These are phyloP conservation scores for Rhodophaea formosa DNA, from an alignment of 2,888 invertebrate genomes.

Conservation along the genomic window DNA sequence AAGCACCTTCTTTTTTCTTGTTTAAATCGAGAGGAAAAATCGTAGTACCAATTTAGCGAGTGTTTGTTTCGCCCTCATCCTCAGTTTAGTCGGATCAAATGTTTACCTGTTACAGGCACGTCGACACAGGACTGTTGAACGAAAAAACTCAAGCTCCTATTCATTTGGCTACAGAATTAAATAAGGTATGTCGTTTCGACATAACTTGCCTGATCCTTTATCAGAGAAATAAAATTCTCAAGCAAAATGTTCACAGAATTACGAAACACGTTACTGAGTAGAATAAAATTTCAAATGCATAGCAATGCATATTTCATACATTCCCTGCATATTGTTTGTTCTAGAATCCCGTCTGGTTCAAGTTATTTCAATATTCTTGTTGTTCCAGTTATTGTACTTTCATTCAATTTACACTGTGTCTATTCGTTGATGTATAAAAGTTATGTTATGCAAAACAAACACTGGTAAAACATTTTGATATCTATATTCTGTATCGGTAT, in stretches of 20 bases:
- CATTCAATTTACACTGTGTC: no score
- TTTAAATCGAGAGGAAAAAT: not conserved
- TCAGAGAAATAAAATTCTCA: no score
- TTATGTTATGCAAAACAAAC: no score
- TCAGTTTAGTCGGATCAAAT: not conserved
- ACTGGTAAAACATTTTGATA: no score
- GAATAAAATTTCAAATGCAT: not conserved
- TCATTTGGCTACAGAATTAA: slow-evolving; percentile 89
- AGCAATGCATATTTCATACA: not conserved
- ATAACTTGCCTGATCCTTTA: no score
- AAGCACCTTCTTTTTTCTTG: not conserved
- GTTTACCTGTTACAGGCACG: slow-evolving; percentile 77
- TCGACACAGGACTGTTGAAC: slow-evolving; percentile 86
- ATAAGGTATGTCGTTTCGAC: slow-evolving; percentile 65
- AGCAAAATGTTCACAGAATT: no score
- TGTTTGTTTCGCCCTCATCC: not conserved
- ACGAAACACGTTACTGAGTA: no score
- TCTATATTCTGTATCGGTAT: no score
- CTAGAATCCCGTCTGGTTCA: not conserved
- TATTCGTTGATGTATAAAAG: no score
- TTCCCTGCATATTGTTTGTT: not conserved
- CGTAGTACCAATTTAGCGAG: not conserved
- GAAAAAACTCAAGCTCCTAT: slow-evolving; percentile 89
- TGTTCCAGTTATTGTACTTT: no score
- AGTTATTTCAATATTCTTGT: not conserved